These are phyloP conservation scores for Mormyrus iriodes DNA, from an alignment of 2,113 vertebrate species.

Conservation along the genomic window DNA sequence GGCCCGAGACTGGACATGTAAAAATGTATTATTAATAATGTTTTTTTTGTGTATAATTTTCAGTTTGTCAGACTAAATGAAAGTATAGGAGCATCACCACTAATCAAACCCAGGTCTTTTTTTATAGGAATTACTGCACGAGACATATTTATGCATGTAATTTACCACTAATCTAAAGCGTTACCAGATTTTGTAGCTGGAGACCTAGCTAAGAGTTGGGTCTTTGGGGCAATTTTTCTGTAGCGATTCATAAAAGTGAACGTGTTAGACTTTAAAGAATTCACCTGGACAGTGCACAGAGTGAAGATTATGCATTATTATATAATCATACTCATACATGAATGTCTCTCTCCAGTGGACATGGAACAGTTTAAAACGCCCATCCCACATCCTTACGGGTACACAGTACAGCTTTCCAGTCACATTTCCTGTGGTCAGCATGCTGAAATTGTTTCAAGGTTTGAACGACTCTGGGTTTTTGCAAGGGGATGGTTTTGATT, in stretches of 20 bases:
- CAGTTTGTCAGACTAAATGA: not conserved
- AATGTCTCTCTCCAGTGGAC: not conserved
- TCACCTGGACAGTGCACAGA: not conserved
- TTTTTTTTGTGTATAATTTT: not conserved
- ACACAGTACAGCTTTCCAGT: not conserved
- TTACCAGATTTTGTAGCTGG: conserved; percentile 9
- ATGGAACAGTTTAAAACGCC: conserved; percentile 12
- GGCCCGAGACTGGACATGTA: not conserved
- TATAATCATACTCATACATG: not conserved
- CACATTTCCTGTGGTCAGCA: conserved; percentile 21
- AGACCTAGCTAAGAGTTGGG: not conserved
- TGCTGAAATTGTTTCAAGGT: conserved; percentile 22
- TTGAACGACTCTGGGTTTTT: not conserved
- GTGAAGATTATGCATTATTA: not conserved
- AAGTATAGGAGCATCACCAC: not conserved
- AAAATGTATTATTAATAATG: not conserved
- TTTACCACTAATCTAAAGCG: conserved; percentile 18
- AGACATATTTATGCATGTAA: conserved; percentile 22
- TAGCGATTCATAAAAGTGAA: not conserved
- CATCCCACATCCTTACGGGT: conserved; percentile 12
- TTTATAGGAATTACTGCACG: conserved; percentile 18
- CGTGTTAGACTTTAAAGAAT: not conserved
- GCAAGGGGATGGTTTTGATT: conserved; percentile 9
- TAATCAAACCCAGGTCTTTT: not conserved
- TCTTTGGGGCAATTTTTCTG: not conserved